Percentiles rank a stretch among this genome's conserved stretches.
These are phyloP conservation scores for Crossocerus cetratus DNA, from an alignment of 2,888 invertebrate species.

Conservation along the genomic window DNA sequence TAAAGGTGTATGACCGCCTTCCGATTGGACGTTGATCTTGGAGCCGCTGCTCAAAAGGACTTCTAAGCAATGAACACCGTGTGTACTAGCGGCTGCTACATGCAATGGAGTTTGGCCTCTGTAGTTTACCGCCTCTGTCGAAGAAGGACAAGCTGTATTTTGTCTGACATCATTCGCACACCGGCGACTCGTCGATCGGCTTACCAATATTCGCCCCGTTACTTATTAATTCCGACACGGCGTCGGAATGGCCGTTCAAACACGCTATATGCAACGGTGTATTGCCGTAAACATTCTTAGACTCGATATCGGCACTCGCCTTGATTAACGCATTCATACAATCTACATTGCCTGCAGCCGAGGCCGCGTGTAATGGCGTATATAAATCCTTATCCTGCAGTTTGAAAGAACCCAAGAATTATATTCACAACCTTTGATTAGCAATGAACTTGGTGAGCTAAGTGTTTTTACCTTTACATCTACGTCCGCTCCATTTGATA, in stretches of 20 bases:
- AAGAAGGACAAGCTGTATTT: neutral
- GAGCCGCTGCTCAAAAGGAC: slow-evolving; percentile 79
- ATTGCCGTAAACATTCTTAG: slow-evolving; percentile 80
- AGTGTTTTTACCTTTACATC: slow-evolving; percentile 76
- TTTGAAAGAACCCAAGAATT: neutral
- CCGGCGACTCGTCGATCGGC: slow-evolving; percentile 8
- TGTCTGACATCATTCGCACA: slow-evolving; percentile 10
- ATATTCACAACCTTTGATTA: neutral
- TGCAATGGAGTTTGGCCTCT: slow-evolving; percentile 81
- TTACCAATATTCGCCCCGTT: slow-evolving; percentile 78
- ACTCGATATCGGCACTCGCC: slow-evolving; percentile 80
- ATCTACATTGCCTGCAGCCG: slow-evolving; percentile 79
- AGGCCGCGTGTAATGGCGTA: slow-evolving; percentile 82
- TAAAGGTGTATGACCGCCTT: slow-evolving; percentile 81
- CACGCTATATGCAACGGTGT: slow-evolving; percentile 81
- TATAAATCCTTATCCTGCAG: slow-evolving; percentile 75
- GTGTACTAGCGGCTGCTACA: slow-evolving; percentile 80
- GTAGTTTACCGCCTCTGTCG: slow-evolving; percentile 78
- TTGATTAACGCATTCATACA: slow-evolving; percentile 77
- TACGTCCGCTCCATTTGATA: slow-evolving; percentile 77
- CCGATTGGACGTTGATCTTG: slow-evolving; percentile 79
- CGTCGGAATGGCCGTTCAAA: slow-evolving; percentile 80
- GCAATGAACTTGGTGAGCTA: neutral
- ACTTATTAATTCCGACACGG: slow-evolving; percentile 78
- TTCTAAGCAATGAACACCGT: slow-evolving; percentile 81